These are phyloP conservation scores for Andrena camellia DNA, from an alignment of 2,888 invertebrate genomes.

Conservation along the genomic window DNA sequence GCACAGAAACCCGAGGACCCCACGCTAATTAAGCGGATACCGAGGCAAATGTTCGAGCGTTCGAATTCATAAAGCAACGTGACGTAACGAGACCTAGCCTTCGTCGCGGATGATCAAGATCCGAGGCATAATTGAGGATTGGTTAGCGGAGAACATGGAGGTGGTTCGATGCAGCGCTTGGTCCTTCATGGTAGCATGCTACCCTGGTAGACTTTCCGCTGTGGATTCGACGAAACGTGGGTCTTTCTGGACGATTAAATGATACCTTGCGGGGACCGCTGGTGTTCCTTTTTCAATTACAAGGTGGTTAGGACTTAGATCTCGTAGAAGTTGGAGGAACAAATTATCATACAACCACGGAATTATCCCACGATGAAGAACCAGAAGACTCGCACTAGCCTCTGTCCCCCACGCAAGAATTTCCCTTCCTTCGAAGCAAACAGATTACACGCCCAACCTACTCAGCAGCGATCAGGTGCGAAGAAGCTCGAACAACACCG, in stretches of 20 bases:
- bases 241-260: no score
- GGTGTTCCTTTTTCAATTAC: no score
- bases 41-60: neutral
- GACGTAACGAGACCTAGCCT: constrained; percentile 7
- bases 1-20: neutral
- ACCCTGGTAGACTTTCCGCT: no score
- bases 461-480: constrained; percentile 22
- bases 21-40: constrained; percentile 63
- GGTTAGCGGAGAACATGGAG: no score
- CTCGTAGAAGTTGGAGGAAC: neutral
- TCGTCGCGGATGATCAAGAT: neutral
- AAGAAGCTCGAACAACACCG: constrained; percentile 20
- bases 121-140: neutral
- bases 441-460: neutral
- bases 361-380: neutral
- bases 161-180: no score
- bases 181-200: no score
- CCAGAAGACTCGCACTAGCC: neutral
- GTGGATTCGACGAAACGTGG: no score
- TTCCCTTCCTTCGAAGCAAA: neutral
- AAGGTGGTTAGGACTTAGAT: no score
- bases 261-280: no score
- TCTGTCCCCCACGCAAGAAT: neutral
- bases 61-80: constrained; percentile 19
- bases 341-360: neutral